Evolutionary conservation across 2,797 vertebrate species (phyloP).

Genomic region (Nyctibius grandis): DNA sequence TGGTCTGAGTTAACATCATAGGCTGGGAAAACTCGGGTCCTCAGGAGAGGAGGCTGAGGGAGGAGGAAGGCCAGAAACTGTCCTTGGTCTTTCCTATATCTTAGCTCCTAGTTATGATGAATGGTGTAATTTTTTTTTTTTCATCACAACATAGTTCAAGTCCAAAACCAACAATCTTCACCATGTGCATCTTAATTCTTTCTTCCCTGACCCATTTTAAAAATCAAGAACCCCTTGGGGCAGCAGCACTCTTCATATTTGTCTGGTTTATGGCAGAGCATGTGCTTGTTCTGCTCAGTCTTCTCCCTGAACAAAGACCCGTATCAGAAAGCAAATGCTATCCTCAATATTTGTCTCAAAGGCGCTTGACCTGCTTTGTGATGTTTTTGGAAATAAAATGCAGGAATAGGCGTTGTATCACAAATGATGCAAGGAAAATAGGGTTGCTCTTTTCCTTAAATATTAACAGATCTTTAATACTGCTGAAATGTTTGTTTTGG

Average conservation of each 20-base stretch:
- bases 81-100: background rate
- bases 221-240: background rate
- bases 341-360: background rate
- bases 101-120: background rate
- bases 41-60: background rate
- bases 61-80: background rate
- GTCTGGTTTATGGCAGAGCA: background rate
- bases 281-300: fast-evolving
- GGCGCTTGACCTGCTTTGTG: background rate
- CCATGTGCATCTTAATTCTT: background rate
- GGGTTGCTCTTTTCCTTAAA: background rate
- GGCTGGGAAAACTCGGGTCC: background rate
- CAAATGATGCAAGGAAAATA: background rate
- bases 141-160: background rate
- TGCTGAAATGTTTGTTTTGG: background rate
- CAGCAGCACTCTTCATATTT: background rate
- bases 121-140: background rate
- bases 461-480: background rate
- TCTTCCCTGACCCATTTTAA: background rate
- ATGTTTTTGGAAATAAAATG: conserved; percentile 14
- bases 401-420: background rate
- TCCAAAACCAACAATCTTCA: background rate
- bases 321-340: background rate
- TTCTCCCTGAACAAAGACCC: background rate
- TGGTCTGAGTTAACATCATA: fast-evolving